A percentile compares a stretch with the other conserved stretches of the same genome.
phyloP scores from a whole-genome alignment of 2,888 invertebrate species.

The Myopa tessellatipennis region DNA sequence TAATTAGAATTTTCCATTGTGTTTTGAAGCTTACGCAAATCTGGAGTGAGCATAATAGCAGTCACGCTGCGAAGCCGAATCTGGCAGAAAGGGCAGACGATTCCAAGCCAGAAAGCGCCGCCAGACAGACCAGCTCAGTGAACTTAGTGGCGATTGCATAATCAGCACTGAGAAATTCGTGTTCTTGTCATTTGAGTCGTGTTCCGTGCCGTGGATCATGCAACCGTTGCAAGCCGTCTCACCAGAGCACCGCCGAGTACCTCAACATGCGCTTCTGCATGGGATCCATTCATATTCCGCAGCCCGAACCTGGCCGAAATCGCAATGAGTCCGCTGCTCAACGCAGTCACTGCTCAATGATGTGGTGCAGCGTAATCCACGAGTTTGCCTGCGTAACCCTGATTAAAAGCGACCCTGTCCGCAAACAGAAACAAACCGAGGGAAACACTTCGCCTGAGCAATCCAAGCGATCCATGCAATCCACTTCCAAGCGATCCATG shows the following conservation, averaged over 20 bases:
- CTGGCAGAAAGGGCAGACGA: too few relatives aligned
- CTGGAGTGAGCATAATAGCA: too few relatives aligned
- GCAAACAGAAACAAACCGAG: neutral
- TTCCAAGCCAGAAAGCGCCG: constrained; percentile 13
- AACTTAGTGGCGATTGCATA: constrained; percentile 34
- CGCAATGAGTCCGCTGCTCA: constrained; percentile 12
- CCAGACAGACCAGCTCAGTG: constrained; percentile 8
- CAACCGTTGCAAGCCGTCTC: neutral
- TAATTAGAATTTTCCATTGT: too few relatives aligned
- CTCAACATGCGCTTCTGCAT: constrained; percentile 21
- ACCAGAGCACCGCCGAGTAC: neutral
- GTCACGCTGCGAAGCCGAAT: too few relatives aligned
- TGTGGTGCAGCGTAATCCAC: neutral
- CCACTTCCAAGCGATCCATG: too few relatives aligned
- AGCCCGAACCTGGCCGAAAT: constrained; percentile 1
- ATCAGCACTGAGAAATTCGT: constrained; percentile 32
- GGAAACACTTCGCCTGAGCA: constrained; percentile 8
- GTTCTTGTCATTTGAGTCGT: constrained; percentile 7
- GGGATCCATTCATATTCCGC: constrained; percentile 20
- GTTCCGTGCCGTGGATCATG: neutral
- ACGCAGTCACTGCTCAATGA: neutral
- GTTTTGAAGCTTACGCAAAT: too few relatives aligned
- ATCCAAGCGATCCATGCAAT: too few relatives aligned
- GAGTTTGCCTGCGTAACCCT: neutral
- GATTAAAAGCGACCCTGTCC: constrained; percentile 12